Percentiles rank a stretch among this genome's conserved stretches.
Conservation (phyloP, 2,888 invertebrate species). For the Adelognathus sp. region DNA sequence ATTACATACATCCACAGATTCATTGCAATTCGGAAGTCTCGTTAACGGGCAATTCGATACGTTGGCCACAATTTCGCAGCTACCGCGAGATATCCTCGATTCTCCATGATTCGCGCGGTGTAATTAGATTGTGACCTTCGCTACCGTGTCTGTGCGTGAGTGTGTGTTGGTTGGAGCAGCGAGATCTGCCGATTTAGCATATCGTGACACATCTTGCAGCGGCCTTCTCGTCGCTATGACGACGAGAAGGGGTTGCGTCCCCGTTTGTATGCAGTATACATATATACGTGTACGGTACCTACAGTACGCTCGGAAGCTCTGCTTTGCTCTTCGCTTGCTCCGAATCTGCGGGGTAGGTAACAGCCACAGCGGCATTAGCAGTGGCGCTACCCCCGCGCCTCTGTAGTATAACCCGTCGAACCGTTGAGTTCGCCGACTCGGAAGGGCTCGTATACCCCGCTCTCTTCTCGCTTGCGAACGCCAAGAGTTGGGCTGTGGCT, state of each 20-base stretch:
- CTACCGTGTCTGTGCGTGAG: neutral
- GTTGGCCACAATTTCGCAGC: neutral
- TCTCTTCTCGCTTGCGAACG: neutral
- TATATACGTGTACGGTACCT: neutral
- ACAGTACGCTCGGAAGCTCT: neutral
- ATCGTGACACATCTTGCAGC: slow-evolving; percentile 57
- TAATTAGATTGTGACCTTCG: slow-evolving; percentile 49
- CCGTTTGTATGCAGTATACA: neutral
- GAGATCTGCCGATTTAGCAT: slow-evolving; percentile 47
- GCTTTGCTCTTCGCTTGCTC: slow-evolving; percentile 14
- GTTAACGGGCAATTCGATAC: neutral
- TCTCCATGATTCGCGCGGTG: slow-evolving; percentile 27
- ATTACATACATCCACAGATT: neutral
- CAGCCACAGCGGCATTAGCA: neutral
- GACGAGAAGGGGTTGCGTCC: slow-evolving; percentile 57
- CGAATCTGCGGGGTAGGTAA: slow-evolving; percentile 33
- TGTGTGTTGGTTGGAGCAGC: slow-evolving; percentile 5
- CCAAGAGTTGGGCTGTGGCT: neutral
- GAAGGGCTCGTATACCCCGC: slow-evolving; percentile 7
- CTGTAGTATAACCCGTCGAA: neutral
- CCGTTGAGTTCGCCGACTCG: slow-evolving; percentile 21
- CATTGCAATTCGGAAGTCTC: slow-evolving; percentile 13
- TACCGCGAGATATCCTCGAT: slow-evolving; percentile 15
- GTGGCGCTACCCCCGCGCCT: neutral
- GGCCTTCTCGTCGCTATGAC: slow-evolving; percentile 58